phyloP scores from a whole-genome alignment of 2,888 invertebrate genomes.

The Meliscaeva auricollis region DNA sequence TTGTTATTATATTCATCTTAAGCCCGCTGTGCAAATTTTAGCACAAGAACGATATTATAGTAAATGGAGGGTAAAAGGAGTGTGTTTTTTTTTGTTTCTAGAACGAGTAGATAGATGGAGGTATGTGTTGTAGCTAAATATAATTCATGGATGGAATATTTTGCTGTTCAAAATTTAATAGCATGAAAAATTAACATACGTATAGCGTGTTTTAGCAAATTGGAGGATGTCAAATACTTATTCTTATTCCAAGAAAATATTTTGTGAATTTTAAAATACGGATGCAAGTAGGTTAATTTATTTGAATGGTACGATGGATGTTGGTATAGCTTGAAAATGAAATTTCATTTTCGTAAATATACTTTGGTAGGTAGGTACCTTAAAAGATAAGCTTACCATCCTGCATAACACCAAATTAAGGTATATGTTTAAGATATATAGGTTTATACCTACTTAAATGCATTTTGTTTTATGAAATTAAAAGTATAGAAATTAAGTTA shows the following conservation, averaged over 20 bases:
- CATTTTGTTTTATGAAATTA: no score
- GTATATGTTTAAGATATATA: no score
- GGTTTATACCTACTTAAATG: no score
- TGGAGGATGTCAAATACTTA: constrained; percentile 45
- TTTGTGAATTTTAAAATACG: constrained; percentile 3
- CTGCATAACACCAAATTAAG: no score
- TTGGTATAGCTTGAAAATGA: no score
- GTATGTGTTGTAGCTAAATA: neutral
- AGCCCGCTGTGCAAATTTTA: constrained; percentile 45
- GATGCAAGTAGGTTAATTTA: neutral
- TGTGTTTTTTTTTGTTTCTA: neutral
- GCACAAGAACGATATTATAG: constrained; percentile 9
- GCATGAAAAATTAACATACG: constrained; percentile 62
- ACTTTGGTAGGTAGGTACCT: no score
- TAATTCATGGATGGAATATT: constrained; percentile 55
- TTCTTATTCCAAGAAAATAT: constrained; percentile 36
- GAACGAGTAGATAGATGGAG: no score
- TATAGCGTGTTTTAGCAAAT: constrained; percentile 66
- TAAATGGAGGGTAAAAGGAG: neutral
- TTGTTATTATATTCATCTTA: constrained; percentile 64
- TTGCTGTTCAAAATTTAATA: constrained; percentile 60
- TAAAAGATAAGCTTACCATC: no score
- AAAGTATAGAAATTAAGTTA: no score
- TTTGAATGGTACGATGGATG: neutral
- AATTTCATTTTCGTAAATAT: no score